Conservation (phyloP, 1,140 invertebrate species). For the Brachionus koreanus region DNA sequence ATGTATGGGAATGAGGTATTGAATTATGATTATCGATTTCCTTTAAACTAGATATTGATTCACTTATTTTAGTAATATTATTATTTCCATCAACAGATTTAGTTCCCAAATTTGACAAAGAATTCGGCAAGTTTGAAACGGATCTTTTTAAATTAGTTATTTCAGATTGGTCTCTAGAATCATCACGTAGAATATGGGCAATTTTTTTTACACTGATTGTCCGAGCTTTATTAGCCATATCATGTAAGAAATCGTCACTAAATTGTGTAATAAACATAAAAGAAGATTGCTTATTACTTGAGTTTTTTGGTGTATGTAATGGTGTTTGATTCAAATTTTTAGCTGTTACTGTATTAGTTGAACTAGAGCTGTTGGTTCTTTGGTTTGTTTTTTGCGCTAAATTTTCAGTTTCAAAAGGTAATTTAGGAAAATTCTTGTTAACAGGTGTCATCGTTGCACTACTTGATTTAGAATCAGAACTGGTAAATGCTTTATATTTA, state of each 20-base stretch:
- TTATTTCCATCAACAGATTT: constrained; percentile 15
- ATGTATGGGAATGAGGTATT: background rate
- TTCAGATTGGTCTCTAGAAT: background rate
- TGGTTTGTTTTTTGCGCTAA: background rate
- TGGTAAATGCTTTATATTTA: background rate
- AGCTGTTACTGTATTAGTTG: background rate
- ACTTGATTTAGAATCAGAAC: constrained; percentile 3
- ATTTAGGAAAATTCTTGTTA: constrained; percentile 12
- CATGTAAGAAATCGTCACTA: constrained; percentile 26
- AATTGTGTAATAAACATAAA: constrained; percentile 37
- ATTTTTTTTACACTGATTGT: background rate
- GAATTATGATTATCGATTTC: background rate
- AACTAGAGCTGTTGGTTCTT: constrained; percentile 21
- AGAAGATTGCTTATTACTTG: background rate
- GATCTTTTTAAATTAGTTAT: background rate
- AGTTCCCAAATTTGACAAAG: background rate
- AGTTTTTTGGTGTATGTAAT: background rate
- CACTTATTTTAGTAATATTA: background rate
- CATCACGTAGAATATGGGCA: background rate
- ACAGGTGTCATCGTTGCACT: constrained; percentile 35
- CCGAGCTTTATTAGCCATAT: constrained; percentile 23
- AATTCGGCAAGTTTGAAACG: background rate
- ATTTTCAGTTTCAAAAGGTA: background rate
- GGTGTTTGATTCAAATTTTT: background rate
- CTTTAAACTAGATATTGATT: background rate